A percentile compares a stretch with the other conserved stretches of the same genome.
Evolutionary conservation across 2,888 invertebrate species (phyloP).

Genomic region (Ganaspis brasiliensis): DNA sequence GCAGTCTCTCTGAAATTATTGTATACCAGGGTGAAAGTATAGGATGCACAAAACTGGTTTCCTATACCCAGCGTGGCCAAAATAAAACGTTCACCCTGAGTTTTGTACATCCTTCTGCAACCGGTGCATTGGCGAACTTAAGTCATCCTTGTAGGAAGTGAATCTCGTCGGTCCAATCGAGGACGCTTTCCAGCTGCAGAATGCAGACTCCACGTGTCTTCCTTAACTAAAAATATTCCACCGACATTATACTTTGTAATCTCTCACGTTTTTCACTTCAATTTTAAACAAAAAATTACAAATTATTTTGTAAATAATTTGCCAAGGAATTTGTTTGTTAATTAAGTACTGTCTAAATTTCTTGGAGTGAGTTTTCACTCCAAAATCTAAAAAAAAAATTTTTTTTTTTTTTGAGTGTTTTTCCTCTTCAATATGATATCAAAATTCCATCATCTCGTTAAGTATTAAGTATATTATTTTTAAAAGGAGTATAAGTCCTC

Average conservation of each 20-base stretch:
- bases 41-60: constrained; percentile 72
- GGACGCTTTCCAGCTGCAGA: constrained; percentile 43
- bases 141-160: constrained; percentile 54
- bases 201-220: constrained; percentile 28
- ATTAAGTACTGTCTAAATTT: too few relatives aligned
- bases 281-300: too few relatives aligned
- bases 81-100: constrained; percentile 58
- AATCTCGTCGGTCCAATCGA: constrained; percentile 51
- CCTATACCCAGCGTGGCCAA: constrained; percentile 62
- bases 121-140: constrained; percentile 54
- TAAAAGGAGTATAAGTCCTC: too few relatives aligned
- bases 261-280: background rate
- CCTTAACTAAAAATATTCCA: constrained; percentile 1
- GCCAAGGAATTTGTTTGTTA: too few relatives aligned
- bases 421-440: too few relatives aligned
- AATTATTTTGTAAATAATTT: too few relatives aligned
- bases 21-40: constrained; percentile 59
- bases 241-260: background rate
- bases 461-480: too few relatives aligned
- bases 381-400: too few relatives aligned
- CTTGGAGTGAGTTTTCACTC: too few relatives aligned
- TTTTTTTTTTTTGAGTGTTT: too few relatives aligned
- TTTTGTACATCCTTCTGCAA: constrained; percentile 55
- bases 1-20: constrained; percentile 56
- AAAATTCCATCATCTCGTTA: too few relatives aligned